phyloP scores from a whole-genome alignment of 2,888 invertebrate species.

The Aphelenchoides bicaudatus region DNA sequence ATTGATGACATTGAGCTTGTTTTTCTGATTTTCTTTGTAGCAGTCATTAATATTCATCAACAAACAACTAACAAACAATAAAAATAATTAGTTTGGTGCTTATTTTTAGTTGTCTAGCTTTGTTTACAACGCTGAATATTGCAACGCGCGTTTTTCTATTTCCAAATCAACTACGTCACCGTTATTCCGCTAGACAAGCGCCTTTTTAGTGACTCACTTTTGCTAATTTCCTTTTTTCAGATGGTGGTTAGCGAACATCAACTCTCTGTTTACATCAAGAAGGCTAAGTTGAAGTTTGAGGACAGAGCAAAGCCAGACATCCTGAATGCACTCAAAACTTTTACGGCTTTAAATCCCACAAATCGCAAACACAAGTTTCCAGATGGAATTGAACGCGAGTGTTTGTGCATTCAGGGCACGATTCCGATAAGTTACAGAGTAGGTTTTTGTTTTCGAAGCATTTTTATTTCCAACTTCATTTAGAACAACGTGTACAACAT shows the following conservation, averaged over 20 bases:
- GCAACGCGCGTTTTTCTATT: too few species aligned
- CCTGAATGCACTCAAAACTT: constrained; percentile 43
- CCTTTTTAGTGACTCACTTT: too few species aligned
- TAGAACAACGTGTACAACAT: constrained; percentile 82
- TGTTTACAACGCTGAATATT: too few species aligned
- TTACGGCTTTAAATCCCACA: constrained; percentile 45
- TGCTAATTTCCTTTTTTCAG: too few species aligned
- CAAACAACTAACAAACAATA: too few species aligned
- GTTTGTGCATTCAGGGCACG: constrained; percentile 64
- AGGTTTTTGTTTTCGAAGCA: not conserved
- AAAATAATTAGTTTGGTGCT: too few species aligned
- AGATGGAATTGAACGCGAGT: constrained; percentile 60
- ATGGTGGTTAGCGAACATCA: not conserved
- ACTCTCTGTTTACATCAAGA: not conserved
- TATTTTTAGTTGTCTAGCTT: too few species aligned
- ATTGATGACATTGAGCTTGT: too few species aligned
- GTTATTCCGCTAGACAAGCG: too few species aligned
- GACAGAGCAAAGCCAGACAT: constrained; percentile 53
- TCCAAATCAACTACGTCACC: too few species aligned
- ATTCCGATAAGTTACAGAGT: constrained; percentile 65
- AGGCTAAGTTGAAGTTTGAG: constrained; percentile 36
- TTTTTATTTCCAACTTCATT: constrained; percentile 14
- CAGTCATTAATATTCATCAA: too few species aligned
- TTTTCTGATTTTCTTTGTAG: too few species aligned
- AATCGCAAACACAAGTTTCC: constrained; percentile 49